These are phyloP conservation scores for Apis florea DNA, from an alignment of 1,140 invertebrate species.

Conservation along the genomic window DNA sequence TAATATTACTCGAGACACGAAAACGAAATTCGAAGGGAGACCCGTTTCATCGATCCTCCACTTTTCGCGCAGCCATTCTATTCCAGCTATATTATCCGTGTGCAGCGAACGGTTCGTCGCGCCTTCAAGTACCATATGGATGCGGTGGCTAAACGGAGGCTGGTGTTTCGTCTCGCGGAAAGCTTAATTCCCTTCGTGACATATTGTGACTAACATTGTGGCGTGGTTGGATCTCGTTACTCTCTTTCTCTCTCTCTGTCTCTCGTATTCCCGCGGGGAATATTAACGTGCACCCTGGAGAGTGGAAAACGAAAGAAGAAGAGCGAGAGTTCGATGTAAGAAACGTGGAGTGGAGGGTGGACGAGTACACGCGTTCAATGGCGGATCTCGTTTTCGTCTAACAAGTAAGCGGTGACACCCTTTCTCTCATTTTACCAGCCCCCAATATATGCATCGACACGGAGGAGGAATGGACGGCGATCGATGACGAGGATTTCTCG, in stretches of 20 bases:
- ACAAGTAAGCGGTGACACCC: neutral
- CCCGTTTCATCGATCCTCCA: constrained; percentile 26
- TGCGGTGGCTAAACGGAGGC: neutral
- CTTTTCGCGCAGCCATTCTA: neutral
- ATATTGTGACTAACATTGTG: constrained; percentile 42
- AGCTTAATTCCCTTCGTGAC: constrained; percentile 41
- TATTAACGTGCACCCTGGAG: neutral
- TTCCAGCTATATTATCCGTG: neutral
- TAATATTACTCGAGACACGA: too few relatives aligned
- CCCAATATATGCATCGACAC: neutral
- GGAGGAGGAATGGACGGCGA: neutral
- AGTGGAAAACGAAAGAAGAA: neutral
- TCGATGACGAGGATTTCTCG: neutral
- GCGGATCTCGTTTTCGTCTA: constrained; percentile 21
- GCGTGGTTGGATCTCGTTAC: constrained; percentile 43
- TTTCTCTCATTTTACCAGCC: neutral
- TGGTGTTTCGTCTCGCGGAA: neutral
- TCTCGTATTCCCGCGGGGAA: constrained; percentile 42
- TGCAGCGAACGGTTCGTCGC: neutral
- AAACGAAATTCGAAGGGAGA: constrained; percentile 15
- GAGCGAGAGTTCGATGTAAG: neutral
- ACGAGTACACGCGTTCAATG: constrained; percentile 31
- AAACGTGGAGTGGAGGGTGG: constrained; percentile 28
- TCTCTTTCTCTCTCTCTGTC: too few relatives aligned
- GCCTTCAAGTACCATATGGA: constrained; percentile 14